Evolutionary conservation across 2,113 vertebrate species (phyloP).

Genomic region (Ciconia stormi): DNA sequence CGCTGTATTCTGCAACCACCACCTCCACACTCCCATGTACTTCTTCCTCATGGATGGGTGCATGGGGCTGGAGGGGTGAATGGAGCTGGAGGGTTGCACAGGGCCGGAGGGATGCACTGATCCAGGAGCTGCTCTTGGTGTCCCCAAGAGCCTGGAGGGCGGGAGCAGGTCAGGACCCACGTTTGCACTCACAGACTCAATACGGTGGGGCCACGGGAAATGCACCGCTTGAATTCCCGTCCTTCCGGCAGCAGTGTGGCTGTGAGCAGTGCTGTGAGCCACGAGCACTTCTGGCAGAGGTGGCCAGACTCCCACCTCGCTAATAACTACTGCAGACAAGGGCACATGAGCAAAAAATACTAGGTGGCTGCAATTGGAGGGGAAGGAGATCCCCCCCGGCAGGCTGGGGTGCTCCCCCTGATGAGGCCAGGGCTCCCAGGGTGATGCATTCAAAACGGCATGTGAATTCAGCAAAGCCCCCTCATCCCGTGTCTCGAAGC

Average conservation of each 20-base stretch:
- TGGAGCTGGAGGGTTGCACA: no score
- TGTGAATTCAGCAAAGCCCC: not conserved
- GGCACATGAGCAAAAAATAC: not conserved
- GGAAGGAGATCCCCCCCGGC: not conserved
- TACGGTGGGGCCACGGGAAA: not conserved
- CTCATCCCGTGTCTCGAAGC: not conserved
- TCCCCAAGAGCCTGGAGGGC: not conserved
- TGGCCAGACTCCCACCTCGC: not conserved
- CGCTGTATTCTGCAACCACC: no score
- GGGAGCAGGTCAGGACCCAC: no score
- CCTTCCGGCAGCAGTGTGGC: not conserved
- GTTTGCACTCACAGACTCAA: not conserved
- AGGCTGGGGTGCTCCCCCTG: no score
- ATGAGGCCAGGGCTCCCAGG: not conserved
- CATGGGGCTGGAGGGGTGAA: not conserved
- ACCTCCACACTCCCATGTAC: no score
- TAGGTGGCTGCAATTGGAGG: not conserved
- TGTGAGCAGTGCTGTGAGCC: not conserved
- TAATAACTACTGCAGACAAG: not conserved
- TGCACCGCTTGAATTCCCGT: not conserved
- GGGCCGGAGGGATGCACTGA: not conserved
- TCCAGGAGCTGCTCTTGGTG: not conserved
- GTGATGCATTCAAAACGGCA: rapidly evolving
- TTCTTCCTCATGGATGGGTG: no score
- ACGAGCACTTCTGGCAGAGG: not conserved